Percentiles rank a stretch among this genome's conserved stretches.
Evolutionary conservation across 2,113 vertebrate species (phyloP).

Genomic region (Rattus rattus): DNA sequence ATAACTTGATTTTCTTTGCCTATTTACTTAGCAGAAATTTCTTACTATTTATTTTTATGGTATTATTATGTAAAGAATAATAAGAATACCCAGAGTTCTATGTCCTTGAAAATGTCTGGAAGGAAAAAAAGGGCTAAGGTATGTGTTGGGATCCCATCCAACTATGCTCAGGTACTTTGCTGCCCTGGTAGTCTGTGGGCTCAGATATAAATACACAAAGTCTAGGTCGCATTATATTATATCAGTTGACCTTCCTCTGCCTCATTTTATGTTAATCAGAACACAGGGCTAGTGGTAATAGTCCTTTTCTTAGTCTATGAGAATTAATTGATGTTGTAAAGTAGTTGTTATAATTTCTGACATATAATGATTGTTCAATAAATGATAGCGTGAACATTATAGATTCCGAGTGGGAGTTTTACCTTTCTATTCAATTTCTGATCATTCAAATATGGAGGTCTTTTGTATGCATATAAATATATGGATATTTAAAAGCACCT

Average conservation of each 20-base stretch:
- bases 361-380: not conserved
- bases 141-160: not conserved
- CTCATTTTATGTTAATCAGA: not conserved
- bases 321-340: not conserved
- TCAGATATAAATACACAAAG: not conserved
- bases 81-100: not conserved
- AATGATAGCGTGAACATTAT: not conserved
- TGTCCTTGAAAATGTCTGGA: not conserved
- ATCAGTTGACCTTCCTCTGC: not conserved
- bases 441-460: constrained; percentile 32
- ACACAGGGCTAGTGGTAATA: not conserved
- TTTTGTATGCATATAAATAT: constrained; percentile 42
- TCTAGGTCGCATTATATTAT: not conserved
- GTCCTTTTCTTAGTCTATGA: not conserved
- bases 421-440: constrained; percentile 42
- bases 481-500: constrained; percentile 29
- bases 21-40: not conserved
- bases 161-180: not conserved
- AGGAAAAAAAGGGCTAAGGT: not conserved
- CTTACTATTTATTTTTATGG: not conserved
- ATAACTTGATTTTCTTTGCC: not conserved
- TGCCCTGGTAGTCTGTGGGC: not conserved
- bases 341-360: constrained; percentile 34
- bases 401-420: not conserved
- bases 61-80: not conserved